Evolutionary conservation across 2,113 vertebrate species (phyloP), one percentile per base, ranked within the genome.

Genomic region (Campylorhamphus procurvoides): DNA sequence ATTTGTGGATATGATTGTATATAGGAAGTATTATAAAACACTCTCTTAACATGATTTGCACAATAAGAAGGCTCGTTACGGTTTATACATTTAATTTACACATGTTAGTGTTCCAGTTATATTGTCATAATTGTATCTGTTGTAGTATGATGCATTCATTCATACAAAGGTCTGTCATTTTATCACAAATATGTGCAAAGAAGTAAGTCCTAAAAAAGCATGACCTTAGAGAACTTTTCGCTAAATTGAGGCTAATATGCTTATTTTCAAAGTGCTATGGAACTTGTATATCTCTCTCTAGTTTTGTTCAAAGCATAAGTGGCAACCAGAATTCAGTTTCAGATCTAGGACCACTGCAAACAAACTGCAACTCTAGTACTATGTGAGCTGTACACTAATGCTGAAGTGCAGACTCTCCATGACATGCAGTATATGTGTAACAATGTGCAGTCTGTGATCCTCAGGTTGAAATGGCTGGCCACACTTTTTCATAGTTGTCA

Each of bases 231-330:
- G 83, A 94, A 86, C 67, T 66, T 94, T 93, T 93, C 93, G 58
- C 3, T 33, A 44, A 59, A 58, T 28, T 28, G 1, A 9, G 7
- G 6, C 50, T 69, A 55, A 73, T 44, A 35, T 17, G 10, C 56
- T 94, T 97, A 77, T 95, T 96, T 97, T 94, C 76, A 93, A 89
- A 93, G 71, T 94, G 68, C 40, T 94, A 28, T 80, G 31, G 93
- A 95, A 89, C 29, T 76, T 93, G 31, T 68, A 49, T 49, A 37
- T 77, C 50, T 31, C 5, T 10, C 25, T 49, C 29, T 59, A 67
- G 0, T 53, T 92, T 87, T 71, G 27, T 66, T 92, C 67, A 75
- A 64, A 67, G 49, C 27, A 44, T 47, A 88, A 52, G 29, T 7
- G 19, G 7, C 11, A 25, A 11, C 11, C 10, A 78, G 18, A 80